Evolutionary conservation across 2,797 vertebrate species (phyloP), one percentile per base, ranked within the genome.

Genomic region (Bradypus variegatus): DNA sequence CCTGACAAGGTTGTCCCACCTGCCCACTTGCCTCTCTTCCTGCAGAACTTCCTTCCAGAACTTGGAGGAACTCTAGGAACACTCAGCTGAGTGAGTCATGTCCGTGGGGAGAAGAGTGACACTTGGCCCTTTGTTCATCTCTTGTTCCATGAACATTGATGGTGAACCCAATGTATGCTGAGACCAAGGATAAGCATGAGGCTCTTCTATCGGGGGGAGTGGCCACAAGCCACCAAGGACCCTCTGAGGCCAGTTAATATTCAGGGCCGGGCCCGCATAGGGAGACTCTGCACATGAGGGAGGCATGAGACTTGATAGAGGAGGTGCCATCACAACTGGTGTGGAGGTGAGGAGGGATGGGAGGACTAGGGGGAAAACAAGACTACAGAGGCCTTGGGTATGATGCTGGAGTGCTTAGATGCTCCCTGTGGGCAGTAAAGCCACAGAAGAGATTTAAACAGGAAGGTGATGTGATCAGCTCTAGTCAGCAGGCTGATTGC

Each of bases 371-470:
- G 15, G 41, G 60, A 58, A 89, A 84, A 81, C 53, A 91, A 86
- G 62, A 48, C 31, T 50, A 29, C 73, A 75, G 41, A 53, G 21
- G 70, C 64, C 15, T 75, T 53, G 45, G 86, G 23, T 75, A 83
- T 75, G 50, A 91, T 41, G 55, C 33, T 81, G 12, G 31, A 58
- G n/a, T 85, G 50, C 45, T 87, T 31, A 91, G 31, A 58, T 38
- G 89, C n/a, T 87, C 27, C 36, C 70, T 84, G 36, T 73, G 25
- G 33, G 60, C 62, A 70, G 31, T 60, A 13, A 92, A 92, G 53
- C 27, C 83, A 86, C 38, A 67, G 19, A 84, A 69, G 64, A 58
- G 33, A 91, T 94, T 90, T 86, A 81, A 87, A 78, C 38, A 16
- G 45, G 36, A 77, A 88, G 41, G 72, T 75, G 50, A 80, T 18